A percentile compares a stretch with the other conserved stretches of the same genome.
These are phyloP conservation scores for Strigops habroptila DNA, from an alignment of 2,113 vertebrate genomes.

Conservation along the genomic window DNA sequence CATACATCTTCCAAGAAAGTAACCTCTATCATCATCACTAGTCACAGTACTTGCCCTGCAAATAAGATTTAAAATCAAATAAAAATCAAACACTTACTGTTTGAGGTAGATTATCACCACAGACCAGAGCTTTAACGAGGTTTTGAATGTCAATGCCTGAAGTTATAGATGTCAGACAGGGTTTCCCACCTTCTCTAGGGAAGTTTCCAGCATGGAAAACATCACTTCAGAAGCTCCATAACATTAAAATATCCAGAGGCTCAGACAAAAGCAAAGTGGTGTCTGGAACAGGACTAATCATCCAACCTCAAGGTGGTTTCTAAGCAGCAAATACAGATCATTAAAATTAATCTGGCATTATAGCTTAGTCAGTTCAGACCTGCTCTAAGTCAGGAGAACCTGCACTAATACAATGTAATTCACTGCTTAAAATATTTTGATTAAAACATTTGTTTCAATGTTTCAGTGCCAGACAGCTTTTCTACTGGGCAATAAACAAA, in stretches of 20 bases:
- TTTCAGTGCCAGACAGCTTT: not conserved
- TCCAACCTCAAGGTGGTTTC: not conserved
- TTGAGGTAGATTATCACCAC: not conserved
- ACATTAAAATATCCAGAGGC: not conserved
- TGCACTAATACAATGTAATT: not conserved
- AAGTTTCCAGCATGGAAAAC: not conserved
- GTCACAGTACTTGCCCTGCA: not conserved
- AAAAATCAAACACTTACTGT: not conserved
- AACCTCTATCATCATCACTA: not conserved
- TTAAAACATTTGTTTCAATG: not conserved
- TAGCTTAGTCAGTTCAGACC: not conserved
- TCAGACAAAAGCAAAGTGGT: not conserved
- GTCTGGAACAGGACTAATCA: not conserved
- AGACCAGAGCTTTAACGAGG: not conserved
- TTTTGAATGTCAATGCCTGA: not conserved
- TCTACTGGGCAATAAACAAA: not conserved
- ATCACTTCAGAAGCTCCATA: not conserved
- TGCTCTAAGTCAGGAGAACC: not conserved
- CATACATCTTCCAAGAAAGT: not conserved
- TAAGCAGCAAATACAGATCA: not conserved
- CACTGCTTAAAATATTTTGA: not conserved
- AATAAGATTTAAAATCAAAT: not conserved
- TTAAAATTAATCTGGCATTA: not conserved
- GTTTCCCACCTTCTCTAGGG: not conserved
- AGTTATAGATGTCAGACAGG: not conserved